Conservation (phyloP, 2,888 invertebrate species). For the Diplazon laetatorius region DNA sequence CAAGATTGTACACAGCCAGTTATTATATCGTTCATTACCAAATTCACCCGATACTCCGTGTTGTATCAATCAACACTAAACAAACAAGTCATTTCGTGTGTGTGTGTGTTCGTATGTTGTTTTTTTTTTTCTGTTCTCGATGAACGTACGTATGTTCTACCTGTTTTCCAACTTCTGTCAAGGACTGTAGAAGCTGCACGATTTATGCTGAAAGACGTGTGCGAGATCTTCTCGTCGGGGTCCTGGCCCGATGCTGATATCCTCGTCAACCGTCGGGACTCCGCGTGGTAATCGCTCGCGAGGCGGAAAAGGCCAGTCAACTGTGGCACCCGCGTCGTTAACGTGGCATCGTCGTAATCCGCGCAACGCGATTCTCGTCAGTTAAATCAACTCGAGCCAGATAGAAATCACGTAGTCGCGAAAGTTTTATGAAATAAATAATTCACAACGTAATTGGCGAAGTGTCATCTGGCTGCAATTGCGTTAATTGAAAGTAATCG, state of each 20-base stretch:
- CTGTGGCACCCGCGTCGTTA: slow-evolving; percentile 2
- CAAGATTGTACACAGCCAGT: too few relatives aligned
- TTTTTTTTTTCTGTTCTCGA: too few relatives aligned
- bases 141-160: too few relatives aligned
- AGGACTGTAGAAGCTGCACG: background rate
- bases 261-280: slow-evolving; percentile 43
- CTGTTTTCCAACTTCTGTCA: too few relatives aligned
- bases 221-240: slow-evolving; percentile 23
- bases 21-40: too few relatives aligned
- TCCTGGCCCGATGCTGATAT: slow-evolving; percentile 19
- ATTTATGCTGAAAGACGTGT: slow-evolving; percentile 31
- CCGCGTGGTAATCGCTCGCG: slow-evolving; percentile 2
- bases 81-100: too few relatives aligned
- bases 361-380: slow-evolving; percentile 13
- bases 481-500: slow-evolving; percentile 55
- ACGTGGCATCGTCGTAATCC: background rate
- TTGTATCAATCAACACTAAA: too few relatives aligned
- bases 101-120: too few relatives aligned
- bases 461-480: slow-evolving; percentile 13
- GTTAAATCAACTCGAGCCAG: slow-evolving; percentile 24
- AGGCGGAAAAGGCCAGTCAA: slow-evolving; percentile 57
- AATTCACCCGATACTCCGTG: too few relatives aligned
- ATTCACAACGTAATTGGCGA: slow-evolving; percentile 27
- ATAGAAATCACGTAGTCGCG: background rate
- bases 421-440: slow-evolving; percentile 24